These are phyloP conservation scores for human (Homo sapiens) DNA, from an alignment of 2,113 vertebrate species.

Conservation along the genomic window DNA sequence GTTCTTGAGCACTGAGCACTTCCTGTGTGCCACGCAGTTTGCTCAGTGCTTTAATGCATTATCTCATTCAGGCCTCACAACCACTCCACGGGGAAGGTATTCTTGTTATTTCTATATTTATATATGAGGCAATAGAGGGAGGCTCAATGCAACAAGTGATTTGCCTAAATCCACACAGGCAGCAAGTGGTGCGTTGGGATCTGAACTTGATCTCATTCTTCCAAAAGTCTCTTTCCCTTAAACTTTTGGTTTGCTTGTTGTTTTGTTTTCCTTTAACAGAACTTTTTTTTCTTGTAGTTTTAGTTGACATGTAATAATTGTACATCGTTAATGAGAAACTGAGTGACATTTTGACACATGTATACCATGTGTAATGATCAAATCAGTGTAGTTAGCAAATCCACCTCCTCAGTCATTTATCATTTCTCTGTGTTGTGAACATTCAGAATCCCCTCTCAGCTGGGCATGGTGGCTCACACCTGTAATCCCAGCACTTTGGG, in stretches of 20 bases:
- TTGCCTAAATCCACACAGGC: not conserved
- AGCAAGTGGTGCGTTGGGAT: not conserved
- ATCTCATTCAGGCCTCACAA: conserved; percentile 21
- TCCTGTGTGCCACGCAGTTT: not conserved
- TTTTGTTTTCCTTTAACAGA: not conserved
- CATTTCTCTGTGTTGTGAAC: not conserved
- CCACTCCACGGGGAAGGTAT: not conserved
- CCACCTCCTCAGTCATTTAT: not conserved
- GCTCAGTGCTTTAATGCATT: not conserved
- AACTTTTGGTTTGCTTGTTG: not conserved
- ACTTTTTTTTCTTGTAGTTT: not conserved
- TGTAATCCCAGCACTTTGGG: too few relatives aligned
- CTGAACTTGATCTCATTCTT: not conserved
- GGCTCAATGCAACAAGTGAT: not conserved
- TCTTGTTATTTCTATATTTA: conserved; percentile 50
- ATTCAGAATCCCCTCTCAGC: not conserved
- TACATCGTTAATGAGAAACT: not conserved
- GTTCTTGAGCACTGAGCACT: not conserved
- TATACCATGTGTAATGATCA: not conserved
- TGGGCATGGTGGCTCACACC: too few relatives aligned
- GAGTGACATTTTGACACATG: not conserved
- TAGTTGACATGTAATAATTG: not conserved
- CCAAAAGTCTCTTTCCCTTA: not conserved
- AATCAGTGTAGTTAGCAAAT: not conserved
- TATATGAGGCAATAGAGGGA: conserved; percentile 19